Evolutionary conservation across 2,113 vertebrate genomes (phyloP).

Genomic region (Tenebrosternarchus preto): DNA sequence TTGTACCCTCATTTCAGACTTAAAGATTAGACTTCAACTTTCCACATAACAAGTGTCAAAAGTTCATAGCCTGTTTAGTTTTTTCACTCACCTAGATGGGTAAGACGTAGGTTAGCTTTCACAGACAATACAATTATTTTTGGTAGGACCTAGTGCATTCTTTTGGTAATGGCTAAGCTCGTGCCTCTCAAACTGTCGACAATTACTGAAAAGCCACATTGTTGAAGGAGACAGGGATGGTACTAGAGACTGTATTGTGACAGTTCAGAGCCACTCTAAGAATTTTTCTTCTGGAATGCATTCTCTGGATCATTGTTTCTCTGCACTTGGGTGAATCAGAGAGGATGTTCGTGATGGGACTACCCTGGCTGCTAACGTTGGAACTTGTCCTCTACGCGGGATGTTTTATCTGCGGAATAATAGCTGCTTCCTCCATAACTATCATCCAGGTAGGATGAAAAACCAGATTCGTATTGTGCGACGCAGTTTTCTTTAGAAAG

Average conservation of each 20-base stretch:
- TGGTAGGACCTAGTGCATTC: slow-evolving; percentile 22
- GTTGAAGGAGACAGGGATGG: slow-evolving; percentile 27
- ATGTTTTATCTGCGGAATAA: slow-evolving; percentile 80
- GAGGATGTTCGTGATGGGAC: slow-evolving; percentile 69
- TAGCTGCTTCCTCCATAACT: slow-evolving; percentile 75
- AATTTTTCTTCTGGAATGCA: neutral
- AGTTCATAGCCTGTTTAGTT: neutral
- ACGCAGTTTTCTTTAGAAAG: neutral
- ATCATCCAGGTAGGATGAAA: slow-evolving; percentile 77
- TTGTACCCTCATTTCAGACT: neutral
- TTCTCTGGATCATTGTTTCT: slow-evolving; percentile 1
- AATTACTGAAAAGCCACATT: slow-evolving; percentile 44
- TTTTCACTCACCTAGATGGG: neutral
- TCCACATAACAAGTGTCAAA: neutral
- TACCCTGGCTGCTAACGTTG: slow-evolving; percentile 62
- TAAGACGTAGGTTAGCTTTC: neutral
- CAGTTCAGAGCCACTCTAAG: slow-evolving; percentile 3
- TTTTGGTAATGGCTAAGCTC: slow-evolving; percentile 35
- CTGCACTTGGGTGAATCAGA: neutral
- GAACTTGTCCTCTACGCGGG: slow-evolving; percentile 74
- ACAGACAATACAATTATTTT: neutral
- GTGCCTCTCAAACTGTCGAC: slow-evolving; percentile 14
- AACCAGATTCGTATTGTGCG: neutral
- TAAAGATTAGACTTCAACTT: neutral
- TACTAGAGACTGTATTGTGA: slow-evolving; percentile 9